Base-by-base conservation (phyloP, 2,888 invertebrate genomes). In the Acanthopleura granulata region DNA sequence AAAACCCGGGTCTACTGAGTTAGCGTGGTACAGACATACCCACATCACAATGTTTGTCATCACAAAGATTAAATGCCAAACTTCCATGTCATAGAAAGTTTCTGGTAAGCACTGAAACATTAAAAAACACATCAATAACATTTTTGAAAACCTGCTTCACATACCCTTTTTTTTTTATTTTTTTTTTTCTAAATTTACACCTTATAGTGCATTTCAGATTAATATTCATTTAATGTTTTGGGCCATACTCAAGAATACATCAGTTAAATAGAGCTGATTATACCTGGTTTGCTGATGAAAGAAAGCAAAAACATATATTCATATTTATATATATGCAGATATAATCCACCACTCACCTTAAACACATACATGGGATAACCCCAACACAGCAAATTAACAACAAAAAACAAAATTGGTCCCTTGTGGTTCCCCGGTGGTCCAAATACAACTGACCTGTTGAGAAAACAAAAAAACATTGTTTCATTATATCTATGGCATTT, bases 341-440 rank as follows among this genome's bases (percentile, higher is more conserved):
- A n/a, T 62, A 22, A n/a, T n/a, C 25, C 29, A 12, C 12, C 72
- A 86, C 92, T 92, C 91, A 95, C 95, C 91, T 95, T 93, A 78
- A 97, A 93, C 85, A 97, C 92, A 88, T 97, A 97, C 95, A 97
- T 96, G 0, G 97, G 97, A 90, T 97, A 97, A 14, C 95, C 97
- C 97, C 97, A 97, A 30, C 96, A 91, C 9, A 97, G 91, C 15
- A 97, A 95, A 0, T 96, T 96, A 77, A 95, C 93, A 85, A 97
- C 92, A 88, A 97, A 96, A 86, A 97, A 93, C 49, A 97, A 91
- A 27, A 97, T 90, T 0, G 97, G 96, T 22, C 95, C 95, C 91
- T 97, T 97, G 0, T 96, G 96, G 87, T 97, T 95, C 0, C 96
- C 97, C 16, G 96, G 96, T 72, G 96, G 96, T 6, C 97, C 97